Conservation (phyloP, 35 echinoderm and acorn worm genomes). For the Patiria miniata region DNA sequence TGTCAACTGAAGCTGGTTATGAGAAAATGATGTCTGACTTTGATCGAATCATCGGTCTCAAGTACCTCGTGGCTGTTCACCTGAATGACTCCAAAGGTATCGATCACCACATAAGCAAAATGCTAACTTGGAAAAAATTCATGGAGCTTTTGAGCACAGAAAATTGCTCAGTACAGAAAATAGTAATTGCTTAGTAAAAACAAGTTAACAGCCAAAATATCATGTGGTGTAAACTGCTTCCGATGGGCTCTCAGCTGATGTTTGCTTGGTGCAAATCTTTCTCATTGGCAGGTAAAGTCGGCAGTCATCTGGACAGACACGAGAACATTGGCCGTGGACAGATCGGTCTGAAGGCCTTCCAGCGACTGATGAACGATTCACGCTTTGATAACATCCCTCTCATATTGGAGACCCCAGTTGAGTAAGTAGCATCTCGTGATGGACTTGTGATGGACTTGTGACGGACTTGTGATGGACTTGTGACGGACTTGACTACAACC, state of each 20-base stretch:
- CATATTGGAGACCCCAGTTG: slow-evolving; percentile 82
- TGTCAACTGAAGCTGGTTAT: slow-evolving; percentile 77
- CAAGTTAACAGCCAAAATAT: too few species aligned
- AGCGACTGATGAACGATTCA: slow-evolving; percentile 79
- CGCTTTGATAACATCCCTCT: slow-evolving; percentile 86
- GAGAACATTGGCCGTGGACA: slow-evolving; percentile 92
- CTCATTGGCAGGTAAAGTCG: slow-evolving; percentile 69
- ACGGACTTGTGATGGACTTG: too few species aligned
- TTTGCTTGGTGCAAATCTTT: neutral
- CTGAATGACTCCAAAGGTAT: slow-evolving; percentile 94
- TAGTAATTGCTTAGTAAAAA: too few species aligned
- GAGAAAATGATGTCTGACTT: slow-evolving; percentile 82
- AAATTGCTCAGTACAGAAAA: too few species aligned
- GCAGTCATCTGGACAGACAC: slow-evolving; percentile 85
- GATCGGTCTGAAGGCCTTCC: slow-evolving; percentile 78
- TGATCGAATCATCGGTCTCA: slow-evolving; percentile 70
- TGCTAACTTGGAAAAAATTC: too few species aligned
- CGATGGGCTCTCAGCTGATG: too few species aligned
- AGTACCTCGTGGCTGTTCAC: slow-evolving; percentile 86
- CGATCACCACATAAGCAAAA: neutral
- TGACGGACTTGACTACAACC: too few species aligned
- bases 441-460: too few species aligned
- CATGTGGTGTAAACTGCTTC: too few species aligned
- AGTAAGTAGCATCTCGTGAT: slow-evolving; percentile 44
- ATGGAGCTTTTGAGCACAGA: too few species aligned